A percentile compares a stretch with the other conserved stretches of the same genome.
Evolutionary conservation across 2,888 invertebrate species (phyloP).

Genomic region (Proisotoma minuta): DNA sequence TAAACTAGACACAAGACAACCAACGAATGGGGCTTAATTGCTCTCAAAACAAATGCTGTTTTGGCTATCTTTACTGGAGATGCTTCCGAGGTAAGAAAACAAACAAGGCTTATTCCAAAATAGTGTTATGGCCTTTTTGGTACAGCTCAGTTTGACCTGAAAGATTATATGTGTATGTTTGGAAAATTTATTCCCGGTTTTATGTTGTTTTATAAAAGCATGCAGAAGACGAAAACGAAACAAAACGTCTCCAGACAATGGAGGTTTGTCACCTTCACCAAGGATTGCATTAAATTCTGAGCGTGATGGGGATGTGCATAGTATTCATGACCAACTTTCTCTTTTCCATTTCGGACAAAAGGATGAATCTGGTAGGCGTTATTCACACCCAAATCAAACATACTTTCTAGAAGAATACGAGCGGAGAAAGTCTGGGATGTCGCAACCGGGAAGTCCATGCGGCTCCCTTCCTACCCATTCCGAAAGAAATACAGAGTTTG

Average conservation of each 20-base stretch:
- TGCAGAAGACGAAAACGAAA: neutral
- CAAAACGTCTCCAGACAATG: constrained; percentile 2
- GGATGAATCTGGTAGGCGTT: constrained; percentile 22
- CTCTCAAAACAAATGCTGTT: neutral
- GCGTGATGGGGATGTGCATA: constrained; percentile 16
- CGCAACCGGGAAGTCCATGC: neutral
- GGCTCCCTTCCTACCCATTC: neutral
- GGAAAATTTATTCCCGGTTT: too few species aligned
- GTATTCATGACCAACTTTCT: constrained; percentile 29
- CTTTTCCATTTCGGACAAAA: constrained; percentile 28
- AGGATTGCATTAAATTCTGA: constrained; percentile 26
- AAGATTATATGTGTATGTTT: too few species aligned
- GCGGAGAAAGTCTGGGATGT: constrained; percentile 1
- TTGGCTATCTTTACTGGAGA: constrained; percentile 3
- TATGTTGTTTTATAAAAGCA: too few species aligned
- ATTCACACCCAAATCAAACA: constrained; percentile 37
- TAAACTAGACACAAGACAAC: neutral
- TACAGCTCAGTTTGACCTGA: too few species aligned
- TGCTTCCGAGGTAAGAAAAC: constrained; percentile 2
- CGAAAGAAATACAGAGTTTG: neutral
- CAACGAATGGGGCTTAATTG: constrained; percentile 2
- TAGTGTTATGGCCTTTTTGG: too few species aligned
- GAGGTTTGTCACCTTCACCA: constrained; percentile 12
- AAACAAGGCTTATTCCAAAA: too few species aligned
- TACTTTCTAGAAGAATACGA: constrained; percentile 37